A percentile compares a stretch with the other conserved stretches of the same genome.
Conservation (phyloP, 2,113 vertebrate genomes). For the Anthoscopus minutus region DNA sequence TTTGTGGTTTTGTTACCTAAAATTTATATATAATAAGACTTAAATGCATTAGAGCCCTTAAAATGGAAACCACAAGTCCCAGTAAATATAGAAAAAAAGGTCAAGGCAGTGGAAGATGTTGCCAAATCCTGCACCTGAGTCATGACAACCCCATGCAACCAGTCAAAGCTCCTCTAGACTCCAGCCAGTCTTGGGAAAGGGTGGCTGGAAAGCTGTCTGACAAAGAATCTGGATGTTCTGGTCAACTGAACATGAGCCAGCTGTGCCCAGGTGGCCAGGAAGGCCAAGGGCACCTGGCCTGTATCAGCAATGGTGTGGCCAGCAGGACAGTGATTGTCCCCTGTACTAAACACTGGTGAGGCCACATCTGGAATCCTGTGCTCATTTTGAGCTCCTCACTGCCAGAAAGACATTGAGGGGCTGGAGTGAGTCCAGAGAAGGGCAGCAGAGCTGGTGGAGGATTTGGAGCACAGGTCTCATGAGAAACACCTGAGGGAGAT, state of each 20-base stretch:
- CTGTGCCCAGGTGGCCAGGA: neutral
- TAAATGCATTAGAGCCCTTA: neutral
- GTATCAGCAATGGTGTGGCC: neutral
- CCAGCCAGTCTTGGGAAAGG: neutral
- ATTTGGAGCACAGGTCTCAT: neutral
- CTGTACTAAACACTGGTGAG: rapidly evolving
- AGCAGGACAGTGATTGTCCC: rapidly evolving
- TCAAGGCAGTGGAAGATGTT: neutral
- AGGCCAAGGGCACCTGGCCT: neutral
- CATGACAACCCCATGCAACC: neutral
- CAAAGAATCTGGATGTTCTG: neutral
- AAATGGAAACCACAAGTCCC: neutral
- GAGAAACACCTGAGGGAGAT: neutral
- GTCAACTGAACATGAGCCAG: neutral
- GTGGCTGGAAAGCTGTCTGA: neutral
- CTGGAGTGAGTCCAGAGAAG: rapidly evolving
- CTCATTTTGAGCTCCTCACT: neutral
- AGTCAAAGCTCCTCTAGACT: too few relatives aligned
- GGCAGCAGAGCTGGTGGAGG: rapidly evolving
- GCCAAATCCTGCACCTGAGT: neutral
- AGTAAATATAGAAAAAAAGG: neutral
- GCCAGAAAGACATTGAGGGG: rapidly evolving
- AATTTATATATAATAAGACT: neutral
- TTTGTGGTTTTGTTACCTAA: neutral
- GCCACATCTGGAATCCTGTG: rapidly evolving